Base-by-base conservation (phyloP, 2,113 vertebrate species). In the Indri indri region DNA sequence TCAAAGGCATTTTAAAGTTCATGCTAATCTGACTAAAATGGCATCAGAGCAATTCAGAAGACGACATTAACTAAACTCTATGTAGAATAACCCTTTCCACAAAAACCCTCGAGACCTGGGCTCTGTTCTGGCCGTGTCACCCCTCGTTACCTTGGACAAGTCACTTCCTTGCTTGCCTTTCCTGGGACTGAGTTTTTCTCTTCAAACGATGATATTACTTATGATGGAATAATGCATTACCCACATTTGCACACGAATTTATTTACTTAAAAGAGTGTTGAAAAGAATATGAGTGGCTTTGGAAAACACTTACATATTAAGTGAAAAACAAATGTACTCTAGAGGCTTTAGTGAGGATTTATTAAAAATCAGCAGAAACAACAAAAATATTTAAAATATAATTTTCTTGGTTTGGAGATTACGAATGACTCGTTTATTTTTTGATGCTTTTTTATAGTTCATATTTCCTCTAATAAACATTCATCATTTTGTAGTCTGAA, bases 381-480 rank as follows among this genome's bases (percentile, higher is more conserved):
- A 18, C 6, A 71, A 63, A 63, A 34, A 8, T 34, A 23, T 59
- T 52, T 27, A 59, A 95, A 92, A 47, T 30, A 11, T 1, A 20
- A 32, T 4, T 45, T n/a, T 47, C n/a, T 76, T 37, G 34, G n/a
- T 70, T 63, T 66, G 9, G 47, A 37, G 45, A 5, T 83, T 25
- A 8, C 10, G 71, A 8, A 3, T 37, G 17, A 47, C 73, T 30
- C 32, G 7, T 20, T 66, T 30, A 2, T 85, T 74, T 68, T 76
- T 68, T 25, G 1, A 10, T 25, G 18, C 13, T 65, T 61, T 34
- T 23, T 27, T 68, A 0, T 0, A 8, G n/a, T n/a, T 10, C 23
- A 0, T 6, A 1, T 18, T 18, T 37, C 47, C 40, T 59, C 76
- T 20, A 23, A 9, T 9, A 11, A 68, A 50, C 7, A 6, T 2